These are phyloP conservation scores for Acronicta psi DNA, from an alignment of 2,888 invertebrate genomes.

Conservation along the genomic window DNA sequence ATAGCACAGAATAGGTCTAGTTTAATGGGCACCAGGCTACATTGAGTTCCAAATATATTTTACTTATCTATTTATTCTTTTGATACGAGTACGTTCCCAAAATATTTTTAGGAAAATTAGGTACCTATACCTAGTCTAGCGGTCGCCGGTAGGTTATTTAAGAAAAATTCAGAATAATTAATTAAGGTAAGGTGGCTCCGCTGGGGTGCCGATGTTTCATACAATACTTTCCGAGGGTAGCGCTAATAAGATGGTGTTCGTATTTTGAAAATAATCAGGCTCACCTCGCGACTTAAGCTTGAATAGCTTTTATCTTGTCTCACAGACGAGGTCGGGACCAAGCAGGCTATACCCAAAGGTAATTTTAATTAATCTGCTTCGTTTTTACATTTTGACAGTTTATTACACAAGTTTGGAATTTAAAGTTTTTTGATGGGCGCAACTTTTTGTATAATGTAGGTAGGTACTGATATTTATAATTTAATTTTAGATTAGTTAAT, in stretches of 20 bases:
- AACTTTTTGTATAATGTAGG: background rate
- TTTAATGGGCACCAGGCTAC: too few relatives aligned
- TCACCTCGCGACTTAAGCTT: constrained; percentile 55
- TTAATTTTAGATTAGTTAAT: constrained; percentile 10
- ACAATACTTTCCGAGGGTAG: constrained; percentile 35
- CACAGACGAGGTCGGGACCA: constrained; percentile 59
- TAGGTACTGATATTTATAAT: constrained; percentile 23
- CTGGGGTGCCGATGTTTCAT: constrained; percentile 41
- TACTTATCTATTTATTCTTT: background rate
- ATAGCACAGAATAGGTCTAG: too few relatives aligned
- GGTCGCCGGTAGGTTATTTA: constrained; percentile 43
- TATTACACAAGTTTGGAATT: constrained; percentile 38
- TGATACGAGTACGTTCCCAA: background rate
- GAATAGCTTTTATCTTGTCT: constrained; percentile 64
- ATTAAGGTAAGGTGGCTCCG: constrained; percentile 19
- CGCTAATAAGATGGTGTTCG: constrained; percentile 64
- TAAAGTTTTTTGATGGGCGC: constrained; percentile 28
- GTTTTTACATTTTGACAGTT: constrained; percentile 58
- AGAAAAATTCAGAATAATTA: constrained; percentile 40
- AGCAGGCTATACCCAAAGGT: constrained; percentile 45
- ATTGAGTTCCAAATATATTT: background rate
- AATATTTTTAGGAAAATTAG: too few relatives aligned
- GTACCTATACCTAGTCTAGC: too few relatives aligned
- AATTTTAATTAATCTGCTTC: constrained; percentile 64
- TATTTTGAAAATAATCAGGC: constrained; percentile 59